Base-by-base conservation (phyloP, 2,888 invertebrate species). In the Ophion ellenae region DNA sequence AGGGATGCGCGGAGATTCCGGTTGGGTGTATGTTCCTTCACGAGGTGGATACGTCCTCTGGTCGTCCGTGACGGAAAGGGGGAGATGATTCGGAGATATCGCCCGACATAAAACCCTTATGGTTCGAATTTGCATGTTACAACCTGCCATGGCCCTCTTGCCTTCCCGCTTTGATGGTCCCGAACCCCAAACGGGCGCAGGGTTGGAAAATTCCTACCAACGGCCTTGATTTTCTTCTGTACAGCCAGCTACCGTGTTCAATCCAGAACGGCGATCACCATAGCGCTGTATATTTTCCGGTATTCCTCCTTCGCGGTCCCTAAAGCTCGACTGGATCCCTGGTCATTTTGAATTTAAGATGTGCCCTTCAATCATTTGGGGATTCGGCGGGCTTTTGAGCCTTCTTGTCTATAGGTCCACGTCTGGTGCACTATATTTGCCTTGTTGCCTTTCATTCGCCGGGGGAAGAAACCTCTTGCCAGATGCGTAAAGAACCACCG, bases 51-150 rank as follows among this genome's bases (percentile, higher is more conserved):
- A 85, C 45, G 85, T 80, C 73, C 80, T 84, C 74, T 71, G 76
- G 80, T 83, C 87, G 77, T 80, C 57, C 83, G 81, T 87, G 88
- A 78, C 88, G 85, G 86, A 87, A 90, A 89, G 90, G 90, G 90
- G 90, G 89, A 91, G 91, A 92, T 92, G 93, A 93, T 93, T 92
- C 93, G 89, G 90, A 92, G 93, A 93, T 93, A 93, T 93, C 93
- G 91, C 90, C 88, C 90, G 92, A 93, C 93, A 93, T 93, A 93
- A 93, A 93, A 93, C 92, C 93, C 92, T 93, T 93, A 92, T 93
- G 93, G 93, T 93, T 93, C 91, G 93, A 93, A 93, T 93, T 93
- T 93, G 93, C 93, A 93, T 93, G 93, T 93, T 93, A 93, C 93
- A 92, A 93, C 92, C 90, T 90, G 87, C 88, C 87, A 84, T 79